Conservation (phyloP, 37 sponge, comb jelly and placozoan genomes). For the Ianthella basta region DNA sequence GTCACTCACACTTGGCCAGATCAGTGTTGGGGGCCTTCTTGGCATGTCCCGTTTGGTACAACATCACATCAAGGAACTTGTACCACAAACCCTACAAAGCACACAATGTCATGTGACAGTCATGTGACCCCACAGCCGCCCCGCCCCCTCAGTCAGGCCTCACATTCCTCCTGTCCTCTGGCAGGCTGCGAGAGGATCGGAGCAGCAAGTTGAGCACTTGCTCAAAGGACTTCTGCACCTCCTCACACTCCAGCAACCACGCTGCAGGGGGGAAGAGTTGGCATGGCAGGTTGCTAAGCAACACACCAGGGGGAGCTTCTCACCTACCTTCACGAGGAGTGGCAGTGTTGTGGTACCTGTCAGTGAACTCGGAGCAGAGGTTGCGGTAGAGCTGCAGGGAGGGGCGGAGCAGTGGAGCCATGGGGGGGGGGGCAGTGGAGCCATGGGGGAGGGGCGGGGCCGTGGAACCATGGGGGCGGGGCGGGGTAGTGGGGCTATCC, state of each 20-base stretch:
- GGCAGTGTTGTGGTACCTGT: too few species aligned
- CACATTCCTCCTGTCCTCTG: constrained; percentile 19
- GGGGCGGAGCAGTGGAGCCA: too few species aligned
- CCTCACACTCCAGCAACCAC: neutral
- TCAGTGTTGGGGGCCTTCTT: neutral
- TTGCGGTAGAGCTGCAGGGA: too few species aligned
- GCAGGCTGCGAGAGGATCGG: constrained; percentile 11
- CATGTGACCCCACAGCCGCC: neutral
- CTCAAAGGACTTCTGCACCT: neutral
- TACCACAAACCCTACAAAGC: constrained; percentile 16
- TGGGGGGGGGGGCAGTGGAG: too few species aligned
- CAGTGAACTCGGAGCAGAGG: too few species aligned
- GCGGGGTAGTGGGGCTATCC: too few species aligned
- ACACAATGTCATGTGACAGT: too few species aligned
- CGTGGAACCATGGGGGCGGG: too few species aligned
- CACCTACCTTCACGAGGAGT: too few species aligned
- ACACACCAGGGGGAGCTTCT: too few species aligned
- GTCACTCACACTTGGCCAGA: neutral
- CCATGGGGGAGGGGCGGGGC: too few species aligned
- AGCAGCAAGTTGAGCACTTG: constrained; percentile 6
- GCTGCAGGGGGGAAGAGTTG: neutral
- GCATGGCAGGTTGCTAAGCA: neutral
- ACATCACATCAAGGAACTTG: constrained; percentile 7
- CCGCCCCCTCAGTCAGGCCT: neutral
- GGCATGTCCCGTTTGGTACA: neutral